These are phyloP conservation scores for Plemyria rubiginata DNA, from an alignment of 2,888 invertebrate genomes.

Conservation along the genomic window DNA sequence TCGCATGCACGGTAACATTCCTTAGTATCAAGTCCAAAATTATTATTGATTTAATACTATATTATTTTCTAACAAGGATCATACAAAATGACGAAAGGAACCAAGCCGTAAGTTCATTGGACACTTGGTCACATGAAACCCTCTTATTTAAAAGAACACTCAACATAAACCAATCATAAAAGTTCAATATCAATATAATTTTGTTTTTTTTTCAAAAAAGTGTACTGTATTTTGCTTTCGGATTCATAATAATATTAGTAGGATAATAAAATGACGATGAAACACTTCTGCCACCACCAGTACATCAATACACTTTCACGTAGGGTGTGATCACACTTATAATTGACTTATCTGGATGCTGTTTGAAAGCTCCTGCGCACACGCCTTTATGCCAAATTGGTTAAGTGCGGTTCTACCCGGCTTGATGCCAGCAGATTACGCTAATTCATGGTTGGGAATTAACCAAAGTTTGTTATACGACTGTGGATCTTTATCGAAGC, in stretches of 20 bases:
- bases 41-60: too few relatives aligned
- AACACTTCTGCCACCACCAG: conserved; percentile 42
- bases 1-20: too few relatives aligned
- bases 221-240: too few relatives aligned
- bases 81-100: too few relatives aligned
- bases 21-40: too few relatives aligned
- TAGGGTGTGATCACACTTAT: conserved; percentile 69
- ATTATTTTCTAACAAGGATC: too few relatives aligned
- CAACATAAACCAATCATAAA: too few relatives aligned
- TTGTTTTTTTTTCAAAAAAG: too few relatives aligned
- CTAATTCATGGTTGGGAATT: conserved; percentile 45
- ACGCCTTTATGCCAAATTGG: conserved; percentile 61
- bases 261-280: not conserved
- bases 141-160: too few relatives aligned
- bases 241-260: not conserved
- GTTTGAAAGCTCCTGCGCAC: conserved; percentile 56
- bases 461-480: conserved; percentile 31
- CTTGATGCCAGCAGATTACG: conserved; percentile 45
- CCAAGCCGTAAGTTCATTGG: too few relatives aligned
- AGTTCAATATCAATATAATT: too few relatives aligned
- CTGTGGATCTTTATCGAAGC: not conserved
- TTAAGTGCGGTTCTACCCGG: conserved; percentile 65
- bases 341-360: conserved; percentile 79
- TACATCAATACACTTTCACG: conserved; percentile 49
- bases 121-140: too few relatives aligned